A percentile compares a stretch with the other conserved stretches of the same genome.
phyloP scores from a whole-genome alignment of 2,888 invertebrate genomes.

The Zele albiditarsus region DNA sequence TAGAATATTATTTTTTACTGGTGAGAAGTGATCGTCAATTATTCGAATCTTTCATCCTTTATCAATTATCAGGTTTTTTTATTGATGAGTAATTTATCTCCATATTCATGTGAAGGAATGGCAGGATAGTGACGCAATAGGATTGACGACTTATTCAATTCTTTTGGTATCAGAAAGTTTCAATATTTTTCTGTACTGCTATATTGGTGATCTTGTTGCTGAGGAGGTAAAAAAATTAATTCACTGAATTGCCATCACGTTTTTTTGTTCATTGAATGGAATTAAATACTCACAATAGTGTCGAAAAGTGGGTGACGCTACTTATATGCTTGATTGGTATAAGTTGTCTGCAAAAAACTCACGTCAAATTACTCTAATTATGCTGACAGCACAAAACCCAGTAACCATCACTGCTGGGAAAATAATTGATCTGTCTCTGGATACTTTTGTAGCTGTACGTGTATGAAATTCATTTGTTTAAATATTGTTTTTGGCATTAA shows the following conservation, averaged over 20 bases:
- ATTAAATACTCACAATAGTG: constrained; percentile 47
- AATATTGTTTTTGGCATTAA: neutral
- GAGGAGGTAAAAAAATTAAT: constrained; percentile 55
- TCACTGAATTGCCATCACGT: neutral
- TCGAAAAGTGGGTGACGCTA: constrained; percentile 53
- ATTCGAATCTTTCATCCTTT: neutral
- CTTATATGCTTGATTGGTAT: constrained; percentile 60
- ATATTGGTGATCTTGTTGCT: constrained; percentile 61
- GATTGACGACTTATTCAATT: constrained; percentile 41
- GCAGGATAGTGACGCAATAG: constrained; percentile 43
- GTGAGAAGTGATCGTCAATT: constrained; percentile 36
- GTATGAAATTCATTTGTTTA: neutral
- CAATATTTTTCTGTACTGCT: constrained; percentile 62
- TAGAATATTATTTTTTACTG: constrained; percentile 54
- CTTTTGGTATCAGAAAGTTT: constrained; percentile 42
- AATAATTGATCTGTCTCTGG: constrained; percentile 56
- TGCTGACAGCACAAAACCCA: constrained; percentile 54
- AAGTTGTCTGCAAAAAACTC: constrained; percentile 49
- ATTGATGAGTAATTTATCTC: constrained; percentile 7
- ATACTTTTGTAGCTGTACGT: constrained; percentile 59
- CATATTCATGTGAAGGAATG: constrained; percentile 37
- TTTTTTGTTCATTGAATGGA: neutral
- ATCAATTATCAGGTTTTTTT: neutral
- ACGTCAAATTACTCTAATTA: constrained; percentile 52
- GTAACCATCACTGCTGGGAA: constrained; percentile 57